Evolutionary conservation across 2,797 vertebrate genomes (phyloP).

Genomic region (Rhynchonycteris naso): DNA sequence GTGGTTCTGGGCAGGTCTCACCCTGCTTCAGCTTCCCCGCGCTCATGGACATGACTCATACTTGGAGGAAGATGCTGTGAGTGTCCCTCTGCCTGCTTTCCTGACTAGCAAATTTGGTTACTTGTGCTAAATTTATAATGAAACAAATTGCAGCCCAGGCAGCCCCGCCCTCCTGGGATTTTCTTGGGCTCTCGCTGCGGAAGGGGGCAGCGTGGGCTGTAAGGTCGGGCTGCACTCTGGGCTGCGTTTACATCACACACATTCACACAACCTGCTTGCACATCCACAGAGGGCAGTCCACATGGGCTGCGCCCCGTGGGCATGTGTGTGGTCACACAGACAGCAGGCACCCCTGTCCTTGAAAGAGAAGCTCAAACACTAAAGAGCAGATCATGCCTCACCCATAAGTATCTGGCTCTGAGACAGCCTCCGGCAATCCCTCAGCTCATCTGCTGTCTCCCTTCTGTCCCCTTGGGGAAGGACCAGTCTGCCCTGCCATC

Average conservation of each 20-base stretch:
- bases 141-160: neutral
- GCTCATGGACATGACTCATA: fast-evolving
- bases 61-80: neutral
- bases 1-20: too few relatives aligned
- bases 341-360: neutral
- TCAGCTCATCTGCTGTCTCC: neutral
- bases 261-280: neutral
- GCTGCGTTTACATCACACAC: fast-evolving
- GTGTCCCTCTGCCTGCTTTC: neutral
- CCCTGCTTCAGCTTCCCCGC: neutral
- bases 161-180: fast-evolving
- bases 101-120: neutral
- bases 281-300: neutral
- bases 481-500: neutral
- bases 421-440: too few relatives aligned
- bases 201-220: fast-evolving
- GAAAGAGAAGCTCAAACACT: neutral
- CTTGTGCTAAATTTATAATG: neutral
- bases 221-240: neutral
- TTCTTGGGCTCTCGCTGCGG: neutral
- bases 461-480: constrained; percentile 43
- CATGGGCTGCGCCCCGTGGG: neutral
- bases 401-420: neutral
- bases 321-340: neutral
- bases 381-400: neutral